These are phyloP conservation scores for Camarhynchus parvulus DNA, from an alignment of 2,113 vertebrate genomes.

Conservation along the genomic window DNA sequence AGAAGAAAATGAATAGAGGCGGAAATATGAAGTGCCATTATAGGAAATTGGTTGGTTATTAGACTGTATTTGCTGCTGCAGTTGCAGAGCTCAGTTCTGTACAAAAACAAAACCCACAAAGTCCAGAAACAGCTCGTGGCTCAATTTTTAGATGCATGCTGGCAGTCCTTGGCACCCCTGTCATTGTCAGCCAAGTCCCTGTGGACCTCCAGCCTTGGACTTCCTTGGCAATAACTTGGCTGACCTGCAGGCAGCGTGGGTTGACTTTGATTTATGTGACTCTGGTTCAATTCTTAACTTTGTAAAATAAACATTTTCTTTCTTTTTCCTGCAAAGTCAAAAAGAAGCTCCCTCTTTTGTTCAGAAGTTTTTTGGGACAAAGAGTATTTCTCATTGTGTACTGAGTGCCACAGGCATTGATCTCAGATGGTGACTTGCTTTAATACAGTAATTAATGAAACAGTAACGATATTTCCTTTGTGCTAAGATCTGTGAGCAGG, in stretches of 20 bases:
- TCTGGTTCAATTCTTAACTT: not conserved
- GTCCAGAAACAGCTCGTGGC: not conserved
- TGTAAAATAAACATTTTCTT: not conserved
- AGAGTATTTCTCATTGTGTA: not conserved
- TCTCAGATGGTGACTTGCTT: not conserved
- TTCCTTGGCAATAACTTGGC: slow-evolving; percentile 3
- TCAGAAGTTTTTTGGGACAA: not conserved
- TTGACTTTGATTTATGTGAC: slow-evolving; percentile 26
- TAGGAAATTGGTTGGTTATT: slow-evolving; percentile 28
- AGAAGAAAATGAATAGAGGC: slow-evolving; percentile 11
- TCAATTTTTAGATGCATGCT: not conserved
- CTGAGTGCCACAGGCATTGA: not conserved
- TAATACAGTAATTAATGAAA: slow-evolving; percentile 63
- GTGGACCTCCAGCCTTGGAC: not conserved
- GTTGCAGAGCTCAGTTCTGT: not conserved
- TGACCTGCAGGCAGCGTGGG: not conserved
- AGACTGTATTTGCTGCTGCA: not conserved
- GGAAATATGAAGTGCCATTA: slow-evolving; percentile 30
- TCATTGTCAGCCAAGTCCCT: not conserved
- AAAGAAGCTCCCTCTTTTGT: not conserved
- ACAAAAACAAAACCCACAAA: not conserved
- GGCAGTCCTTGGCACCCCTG: not conserved
- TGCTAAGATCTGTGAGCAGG: not conserved
- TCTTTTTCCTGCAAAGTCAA: not conserved
- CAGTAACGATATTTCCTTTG: slow-evolving; percentile 21